A percentile compares a stretch with the other conserved stretches of the same genome.
phyloP scores from a whole-genome alignment of 2,797 vertebrate species.

The Coranthus polyacanthus region DNA sequence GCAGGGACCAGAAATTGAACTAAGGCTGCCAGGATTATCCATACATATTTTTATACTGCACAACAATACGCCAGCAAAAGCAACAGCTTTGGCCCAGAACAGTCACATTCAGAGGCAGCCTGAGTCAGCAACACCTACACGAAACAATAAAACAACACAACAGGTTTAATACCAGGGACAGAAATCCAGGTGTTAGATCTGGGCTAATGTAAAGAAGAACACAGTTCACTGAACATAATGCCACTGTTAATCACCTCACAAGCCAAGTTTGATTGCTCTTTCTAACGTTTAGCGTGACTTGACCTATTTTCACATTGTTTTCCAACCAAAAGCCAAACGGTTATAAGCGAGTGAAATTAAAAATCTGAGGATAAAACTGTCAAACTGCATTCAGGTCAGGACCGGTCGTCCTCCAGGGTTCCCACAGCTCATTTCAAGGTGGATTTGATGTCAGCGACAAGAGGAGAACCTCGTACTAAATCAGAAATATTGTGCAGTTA shows the following conservation, averaged over 20 bases:
- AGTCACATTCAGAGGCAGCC: slow-evolving; percentile 47
- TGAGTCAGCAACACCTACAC: slow-evolving; percentile 60
- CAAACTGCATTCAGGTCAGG: slow-evolving; percentile 46
- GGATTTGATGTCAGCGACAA: slow-evolving; percentile 55
- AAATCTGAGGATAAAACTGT: slow-evolving; percentile 19
- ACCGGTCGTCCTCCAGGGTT: slow-evolving; percentile 19
- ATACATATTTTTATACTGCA: slow-evolving; percentile 70
- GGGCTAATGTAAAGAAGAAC: neutral
- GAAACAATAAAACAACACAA: slow-evolving; percentile 30
- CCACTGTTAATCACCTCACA: neutral
- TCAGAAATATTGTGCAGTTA: slow-evolving; percentile 25
- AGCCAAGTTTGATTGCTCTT: neutral
- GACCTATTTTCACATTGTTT: neutral
- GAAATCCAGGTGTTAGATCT: slow-evolving; percentile 11
- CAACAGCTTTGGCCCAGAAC: slow-evolving; percentile 60
- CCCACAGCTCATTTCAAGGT: slow-evolving; percentile 71
- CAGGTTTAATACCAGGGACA: slow-evolving; percentile 24
- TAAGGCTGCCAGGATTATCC: slow-evolving; percentile 61
- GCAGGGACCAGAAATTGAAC: slow-evolving; percentile 59
- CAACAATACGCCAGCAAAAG: slow-evolving; percentile 57
- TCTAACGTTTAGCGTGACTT: neutral
- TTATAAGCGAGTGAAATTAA: slow-evolving; percentile 1
- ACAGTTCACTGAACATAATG: neutral
- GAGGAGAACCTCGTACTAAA: slow-evolving; percentile 24
- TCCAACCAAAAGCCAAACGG: slow-evolving; percentile 6